These are phyloP conservation scores for Heliconius congener DNA, from an alignment of 1,140 invertebrate species.

Conservation along the genomic window DNA sequence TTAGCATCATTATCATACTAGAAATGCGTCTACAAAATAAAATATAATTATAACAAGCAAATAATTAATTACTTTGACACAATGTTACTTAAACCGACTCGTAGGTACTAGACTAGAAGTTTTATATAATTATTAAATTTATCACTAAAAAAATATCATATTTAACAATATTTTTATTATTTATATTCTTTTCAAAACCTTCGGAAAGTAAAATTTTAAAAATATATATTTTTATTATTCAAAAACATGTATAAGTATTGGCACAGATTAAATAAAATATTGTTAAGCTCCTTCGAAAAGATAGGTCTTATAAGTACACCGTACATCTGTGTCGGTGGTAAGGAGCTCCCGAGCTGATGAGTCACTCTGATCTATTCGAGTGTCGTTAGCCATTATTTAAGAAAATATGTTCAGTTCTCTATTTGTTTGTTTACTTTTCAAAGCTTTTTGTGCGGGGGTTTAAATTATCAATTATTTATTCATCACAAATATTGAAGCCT, in stretches of 20 bases:
- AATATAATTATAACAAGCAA: not conserved
- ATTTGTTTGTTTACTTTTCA: too few relatives aligned
- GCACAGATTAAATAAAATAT: slow-evolving; percentile 6
- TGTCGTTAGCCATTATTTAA: too few relatives aligned
- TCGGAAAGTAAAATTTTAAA: not conserved
- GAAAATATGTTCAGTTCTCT: too few relatives aligned
- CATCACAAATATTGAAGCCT: not conserved
- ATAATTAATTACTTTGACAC: slow-evolving; percentile 15
- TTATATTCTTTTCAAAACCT: not conserved
- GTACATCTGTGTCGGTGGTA: too few relatives aligned
- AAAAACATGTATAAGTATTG: not conserved
- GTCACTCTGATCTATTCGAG: too few relatives aligned
- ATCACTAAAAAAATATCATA: slow-evolving; percentile 9
- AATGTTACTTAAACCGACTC: not conserved
- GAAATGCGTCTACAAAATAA: not conserved
- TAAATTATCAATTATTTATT: not conserved
- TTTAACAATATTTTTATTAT: slow-evolving; percentile 1
- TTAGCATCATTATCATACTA: not conserved
- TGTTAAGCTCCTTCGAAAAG: too few relatives aligned
- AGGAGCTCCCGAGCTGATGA: too few relatives aligned
- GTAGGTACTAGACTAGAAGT: slow-evolving; percentile 23
- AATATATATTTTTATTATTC: not conserved
- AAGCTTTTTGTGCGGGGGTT: too few relatives aligned
- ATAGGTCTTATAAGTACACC: too few relatives aligned
- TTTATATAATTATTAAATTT: slow-evolving; percentile 9